Conservation (phyloP, 2,113 vertebrate genomes). For the Erythrolamprus reginae region DNA sequence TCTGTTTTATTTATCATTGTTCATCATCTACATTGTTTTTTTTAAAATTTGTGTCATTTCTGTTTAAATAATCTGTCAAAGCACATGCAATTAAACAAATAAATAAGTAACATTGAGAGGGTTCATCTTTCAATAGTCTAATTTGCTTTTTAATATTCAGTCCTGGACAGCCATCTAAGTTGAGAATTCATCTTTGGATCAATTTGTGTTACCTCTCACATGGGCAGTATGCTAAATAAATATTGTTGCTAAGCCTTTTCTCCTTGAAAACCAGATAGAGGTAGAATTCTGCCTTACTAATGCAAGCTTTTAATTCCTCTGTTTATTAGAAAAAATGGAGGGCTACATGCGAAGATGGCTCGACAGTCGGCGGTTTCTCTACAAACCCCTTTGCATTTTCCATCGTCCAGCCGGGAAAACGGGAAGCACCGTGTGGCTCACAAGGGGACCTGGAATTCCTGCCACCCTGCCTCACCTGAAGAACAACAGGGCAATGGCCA, state of each 20-base stretch:
- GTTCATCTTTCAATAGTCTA: not conserved
- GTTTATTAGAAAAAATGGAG: conserved; percentile 55
- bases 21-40: not conserved
- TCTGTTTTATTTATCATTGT: not conserved
- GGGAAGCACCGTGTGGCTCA: conserved; percentile 60
- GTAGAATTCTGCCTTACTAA: not conserved
- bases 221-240: not conserved
- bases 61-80: not conserved
- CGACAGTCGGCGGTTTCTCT: not conserved
- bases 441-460: conserved; percentile 59
- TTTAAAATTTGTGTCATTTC: not conserved
- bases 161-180: not conserved
- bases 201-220: not conserved
- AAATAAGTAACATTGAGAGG: not conserved
- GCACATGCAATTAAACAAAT: not conserved
- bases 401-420: conserved; percentile 31
- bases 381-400: not conserved
- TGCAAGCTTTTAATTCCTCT: conserved; percentile 1
- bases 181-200: not conserved
- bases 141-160: not conserved
- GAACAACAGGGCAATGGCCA: conserved; percentile 42
- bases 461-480: not conserved
- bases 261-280: not conserved
- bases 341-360: not conserved
- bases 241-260: not conserved